Base-by-base conservation (phyloP, 2,113 vertebrate genomes). In the Mus pahari region DNA sequence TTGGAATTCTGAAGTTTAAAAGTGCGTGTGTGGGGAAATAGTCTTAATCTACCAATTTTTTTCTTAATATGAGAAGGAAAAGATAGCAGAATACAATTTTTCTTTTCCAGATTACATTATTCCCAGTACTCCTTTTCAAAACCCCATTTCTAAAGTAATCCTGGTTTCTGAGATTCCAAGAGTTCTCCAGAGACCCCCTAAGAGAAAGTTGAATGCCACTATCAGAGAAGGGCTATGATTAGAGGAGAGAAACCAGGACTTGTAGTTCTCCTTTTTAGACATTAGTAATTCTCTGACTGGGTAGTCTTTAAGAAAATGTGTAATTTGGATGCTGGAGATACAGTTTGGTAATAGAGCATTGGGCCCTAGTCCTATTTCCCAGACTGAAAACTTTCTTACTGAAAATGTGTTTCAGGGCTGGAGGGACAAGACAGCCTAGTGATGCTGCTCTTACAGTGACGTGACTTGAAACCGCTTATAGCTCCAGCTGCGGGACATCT, bases 1-100 rank as follows among this genome's bases (percentile, higher is more conserved):
- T 92, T 96, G 55, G 36, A 78, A 39, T 87, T 92, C n/a, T 96
- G 64, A 71, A 84, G 19, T 77, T 96, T 89, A 62, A 94, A 96
- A 66, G 48, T 36, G 66, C 50, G 17, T 66, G 26, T n/a, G 9
- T 42, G 48, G 48, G 48, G 48, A 48, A 7, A 48, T 48, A 48
- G 22, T 45, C n/a, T 81, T 81, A 26, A 82, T n/a, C 31, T 10
- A 33, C 58, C 81, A 84, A 58, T 82, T 12, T 1, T 93, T 79
- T 93, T 64, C 88, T 95, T 7, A 50, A 5, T 79, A 64, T 92
- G 31, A 86, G 3, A 58, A 19, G 88, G n/a, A 48, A 60, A 91
- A 64, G 88, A 75, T 58, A 88, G 70, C 50, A 45, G 8, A 88
- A 62, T 3, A 9, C 62, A 75, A 70, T 73, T 90, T 33, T 55